phyloP scores from a whole-genome alignment of 2,113 vertebrate genomes.

The Progne subis region DNA sequence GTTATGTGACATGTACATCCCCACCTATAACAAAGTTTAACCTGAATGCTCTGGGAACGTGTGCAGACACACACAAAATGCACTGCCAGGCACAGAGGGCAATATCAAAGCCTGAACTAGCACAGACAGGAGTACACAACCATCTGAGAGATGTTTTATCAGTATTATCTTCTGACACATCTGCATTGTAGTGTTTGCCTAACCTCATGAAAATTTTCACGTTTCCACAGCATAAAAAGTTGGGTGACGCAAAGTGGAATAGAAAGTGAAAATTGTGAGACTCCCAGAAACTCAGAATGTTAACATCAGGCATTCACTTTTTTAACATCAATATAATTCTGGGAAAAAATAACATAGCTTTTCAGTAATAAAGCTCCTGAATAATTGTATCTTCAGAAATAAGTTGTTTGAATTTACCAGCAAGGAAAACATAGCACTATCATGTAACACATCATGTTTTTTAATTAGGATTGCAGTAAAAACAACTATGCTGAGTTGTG shows the following conservation, averaged over 20 bases:
- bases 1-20: no score
- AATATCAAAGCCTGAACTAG: neutral
- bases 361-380: neutral
- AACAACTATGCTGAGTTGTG: neutral
- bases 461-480: neutral
- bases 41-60: rapidly evolving
- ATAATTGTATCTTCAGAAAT: neutral
- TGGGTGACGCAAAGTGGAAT: neutral
- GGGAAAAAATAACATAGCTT: neutral
- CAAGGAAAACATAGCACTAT: neutral
- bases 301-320: neutral
- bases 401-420: neutral
- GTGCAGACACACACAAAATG: neutral
- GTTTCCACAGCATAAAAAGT: neutral
- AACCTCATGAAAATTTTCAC: neutral
- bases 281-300: neutral
- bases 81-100: neutral
- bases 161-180: neutral
- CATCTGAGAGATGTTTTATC: neutral
- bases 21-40: neutral
- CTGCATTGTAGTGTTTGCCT: neutral
- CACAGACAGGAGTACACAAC: neutral
- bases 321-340: neutral
- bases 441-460: neutral
- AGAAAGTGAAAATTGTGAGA: neutral